A percentile compares a stretch with the other conserved stretches of the same genome.
Evolutionary conservation across 2,888 invertebrate genomes (phyloP).

Genomic region (Tachina fera): DNA sequence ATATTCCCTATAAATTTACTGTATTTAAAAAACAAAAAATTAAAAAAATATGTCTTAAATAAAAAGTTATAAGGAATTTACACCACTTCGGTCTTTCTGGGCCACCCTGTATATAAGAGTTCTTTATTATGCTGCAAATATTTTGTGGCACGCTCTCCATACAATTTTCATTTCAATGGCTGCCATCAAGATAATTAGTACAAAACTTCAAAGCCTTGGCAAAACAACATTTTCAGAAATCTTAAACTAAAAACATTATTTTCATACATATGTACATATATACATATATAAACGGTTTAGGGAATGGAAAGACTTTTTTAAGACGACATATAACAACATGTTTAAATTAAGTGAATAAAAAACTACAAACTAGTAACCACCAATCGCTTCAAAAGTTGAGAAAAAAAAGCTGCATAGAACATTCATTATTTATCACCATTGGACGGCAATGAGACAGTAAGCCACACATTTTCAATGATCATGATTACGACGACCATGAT

Average conservation of each 20-base stretch:
- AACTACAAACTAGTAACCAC: constrained; percentile 19
- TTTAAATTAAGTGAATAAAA: constrained; percentile 35
- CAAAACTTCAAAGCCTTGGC: constrained; percentile 50
- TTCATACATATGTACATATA: background rate
- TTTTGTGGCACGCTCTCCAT: background rate
- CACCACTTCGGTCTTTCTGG: too few species aligned
- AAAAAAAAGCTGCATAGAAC: constrained; percentile 29
- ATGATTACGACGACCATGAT: constrained; percentile 17
- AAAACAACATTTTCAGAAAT: constrained; percentile 32
- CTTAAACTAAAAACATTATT: constrained; percentile 25
- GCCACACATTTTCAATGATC: constrained; percentile 60
- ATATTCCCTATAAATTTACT: too few species aligned
- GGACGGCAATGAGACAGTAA: constrained; percentile 53
- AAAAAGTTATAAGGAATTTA: too few species aligned
- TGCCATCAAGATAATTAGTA: constrained; percentile 73
- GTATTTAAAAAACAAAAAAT: too few species aligned
- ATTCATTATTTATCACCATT: constrained; percentile 70
- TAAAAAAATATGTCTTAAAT: too few species aligned
- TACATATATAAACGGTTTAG: background rate
- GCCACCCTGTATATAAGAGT: background rate
- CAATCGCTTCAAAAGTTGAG: constrained; percentile 27
- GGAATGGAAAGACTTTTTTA: constrained; percentile 42
- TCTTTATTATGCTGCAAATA: background rate
- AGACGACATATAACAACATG: constrained; percentile 62
- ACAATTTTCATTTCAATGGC: constrained; percentile 54